Evolutionary conservation across 2,113 vertebrate genomes (phyloP).

Genomic region (Columba livia): DNA sequence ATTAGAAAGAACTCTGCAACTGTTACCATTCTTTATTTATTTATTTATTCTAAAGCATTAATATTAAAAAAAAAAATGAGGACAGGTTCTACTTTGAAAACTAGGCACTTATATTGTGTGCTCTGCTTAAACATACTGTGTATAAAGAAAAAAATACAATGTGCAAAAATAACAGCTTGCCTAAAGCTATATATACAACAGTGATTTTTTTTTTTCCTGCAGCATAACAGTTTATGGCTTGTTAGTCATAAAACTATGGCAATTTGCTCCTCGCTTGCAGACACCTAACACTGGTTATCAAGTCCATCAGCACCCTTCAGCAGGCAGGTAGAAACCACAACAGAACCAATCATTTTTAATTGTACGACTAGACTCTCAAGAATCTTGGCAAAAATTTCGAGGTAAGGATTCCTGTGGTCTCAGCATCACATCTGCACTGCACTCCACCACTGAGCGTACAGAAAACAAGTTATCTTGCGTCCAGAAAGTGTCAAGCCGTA

Average conservation of each 20-base stretch:
- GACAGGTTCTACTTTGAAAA: neutral
- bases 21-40: neutral
- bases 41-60: too few relatives aligned
- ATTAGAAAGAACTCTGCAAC: neutral
- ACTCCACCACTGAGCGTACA: neutral
- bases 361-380: rapidly evolving
- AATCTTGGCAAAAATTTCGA: neutral
- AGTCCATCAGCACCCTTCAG: neutral
- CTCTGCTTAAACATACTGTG: neutral
- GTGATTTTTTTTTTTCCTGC: neutral
- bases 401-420: neutral
- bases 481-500: neutral
- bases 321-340: neutral
- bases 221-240: neutral
- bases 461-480: neutral
- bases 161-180: neutral
- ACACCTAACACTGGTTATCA: neutral
- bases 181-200: neutral
- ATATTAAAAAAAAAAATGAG: neutral
- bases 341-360: neutral
- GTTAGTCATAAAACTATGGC: neutral
- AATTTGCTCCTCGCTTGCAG: neutral
- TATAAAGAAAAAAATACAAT: neutral
- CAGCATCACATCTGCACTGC: neutral
- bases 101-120: neutral